Conservation (phyloP, 2,113 vertebrate species). For the Notothenia coriiceps region DNA sequence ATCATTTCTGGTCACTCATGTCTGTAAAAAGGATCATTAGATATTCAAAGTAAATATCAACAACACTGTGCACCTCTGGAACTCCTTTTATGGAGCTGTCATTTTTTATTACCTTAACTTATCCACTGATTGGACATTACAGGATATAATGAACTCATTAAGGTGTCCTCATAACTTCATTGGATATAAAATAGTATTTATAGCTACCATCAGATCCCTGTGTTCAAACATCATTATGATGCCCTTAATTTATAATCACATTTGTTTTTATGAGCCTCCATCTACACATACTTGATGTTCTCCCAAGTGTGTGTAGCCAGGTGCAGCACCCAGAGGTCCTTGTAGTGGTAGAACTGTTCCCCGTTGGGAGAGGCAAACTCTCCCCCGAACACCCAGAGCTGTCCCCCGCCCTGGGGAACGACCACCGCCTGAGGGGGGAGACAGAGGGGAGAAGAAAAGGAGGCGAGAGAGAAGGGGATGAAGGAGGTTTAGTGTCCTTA, state of each 20-base stretch:
- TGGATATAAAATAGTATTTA: neutral
- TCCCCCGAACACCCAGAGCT: constrained; percentile 97
- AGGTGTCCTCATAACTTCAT: neutral
- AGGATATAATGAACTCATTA: neutral
- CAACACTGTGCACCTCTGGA: neutral
- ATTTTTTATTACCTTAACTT: neutral
- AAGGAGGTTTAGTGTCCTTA: constrained; percentile 14
- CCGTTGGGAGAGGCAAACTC: constrained; percentile 95
- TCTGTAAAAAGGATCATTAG: neutral
- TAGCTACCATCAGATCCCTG: neutral
- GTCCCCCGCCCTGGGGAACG: constrained; percentile 91
- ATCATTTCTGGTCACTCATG: neutral
- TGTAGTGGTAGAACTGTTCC: constrained; percentile 98
- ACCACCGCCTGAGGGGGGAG: constrained; percentile 86
- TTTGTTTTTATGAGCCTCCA: neutral
- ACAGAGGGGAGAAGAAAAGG: neutral
- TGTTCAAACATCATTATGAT: neutral
- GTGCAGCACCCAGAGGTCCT: constrained; percentile 97
- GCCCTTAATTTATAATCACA: neutral
- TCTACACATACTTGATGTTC: constrained; percentile 90
- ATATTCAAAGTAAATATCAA: neutral
- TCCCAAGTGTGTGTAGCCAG: constrained; percentile 93
- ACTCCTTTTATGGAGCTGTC: neutral
- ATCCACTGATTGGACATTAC: neutral
- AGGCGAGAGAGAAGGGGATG: neutral